These are phyloP conservation scores for Drosophila dives DNA, from an alignment of 2,888 invertebrate genomes.

Conservation along the genomic window DNA sequence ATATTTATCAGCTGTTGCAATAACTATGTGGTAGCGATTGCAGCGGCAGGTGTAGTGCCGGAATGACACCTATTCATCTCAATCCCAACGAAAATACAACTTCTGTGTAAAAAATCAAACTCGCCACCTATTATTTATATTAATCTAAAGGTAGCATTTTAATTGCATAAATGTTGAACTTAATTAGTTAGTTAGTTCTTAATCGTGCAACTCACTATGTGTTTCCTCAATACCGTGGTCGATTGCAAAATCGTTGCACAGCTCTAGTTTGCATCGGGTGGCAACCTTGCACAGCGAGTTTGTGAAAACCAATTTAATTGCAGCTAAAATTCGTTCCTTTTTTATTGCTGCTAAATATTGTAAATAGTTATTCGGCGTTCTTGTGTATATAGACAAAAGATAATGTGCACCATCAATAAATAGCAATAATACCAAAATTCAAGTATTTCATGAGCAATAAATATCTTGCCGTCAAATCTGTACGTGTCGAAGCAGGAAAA, in stretches of 20 bases:
- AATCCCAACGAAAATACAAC: background rate
- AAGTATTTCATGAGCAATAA: slow-evolving; percentile 34
- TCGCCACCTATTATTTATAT: background rate
- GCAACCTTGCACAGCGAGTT: slow-evolving; percentile 45
- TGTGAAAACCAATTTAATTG: slow-evolving; percentile 64
- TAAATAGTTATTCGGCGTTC: slow-evolving; percentile 49
- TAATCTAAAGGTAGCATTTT: background rate
- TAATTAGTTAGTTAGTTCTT: background rate
- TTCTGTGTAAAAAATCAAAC: background rate
- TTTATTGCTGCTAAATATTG: slow-evolving; percentile 45
- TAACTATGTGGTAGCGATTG: slow-evolving; percentile 29
- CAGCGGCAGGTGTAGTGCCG: slow-evolving; percentile 11
- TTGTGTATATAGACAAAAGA: slow-evolving; percentile 32
- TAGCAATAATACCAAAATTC: slow-evolving; percentile 38
- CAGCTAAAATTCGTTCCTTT: slow-evolving; percentile 46
- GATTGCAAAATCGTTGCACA: slow-evolving; percentile 29
- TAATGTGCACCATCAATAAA: slow-evolving; percentile 43
- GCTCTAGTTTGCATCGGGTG: slow-evolving; percentile 42
- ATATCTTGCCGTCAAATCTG: slow-evolving; percentile 43
- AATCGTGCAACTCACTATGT: too few relatives aligned
- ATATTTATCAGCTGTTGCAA: slow-evolving; percentile 32
- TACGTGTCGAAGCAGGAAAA: slow-evolving; percentile 63
- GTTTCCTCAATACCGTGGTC: slow-evolving; percentile 7
- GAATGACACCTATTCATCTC: slow-evolving; percentile 20
- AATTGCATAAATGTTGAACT: background rate